Base-by-base conservation (phyloP, 2,797 vertebrate species). In the Bovichtus variegatus region DNA sequence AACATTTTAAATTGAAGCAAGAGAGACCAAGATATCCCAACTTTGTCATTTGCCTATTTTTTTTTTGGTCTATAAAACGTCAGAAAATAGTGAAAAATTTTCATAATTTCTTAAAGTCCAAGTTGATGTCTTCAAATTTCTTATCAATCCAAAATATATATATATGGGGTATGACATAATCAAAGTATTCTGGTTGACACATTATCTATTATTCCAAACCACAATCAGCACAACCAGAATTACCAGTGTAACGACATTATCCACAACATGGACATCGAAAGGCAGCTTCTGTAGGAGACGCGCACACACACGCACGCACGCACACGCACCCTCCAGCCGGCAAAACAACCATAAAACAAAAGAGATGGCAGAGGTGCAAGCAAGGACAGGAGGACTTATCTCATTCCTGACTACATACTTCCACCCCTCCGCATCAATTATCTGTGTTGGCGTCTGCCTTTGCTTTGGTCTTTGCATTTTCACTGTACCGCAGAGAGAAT, bases 301-400 rank as follows among this genome's bases (percentile, higher is more conserved):
- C n/a, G n/a, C n/a, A n/a, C n/a, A n/a, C n/a, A n/a, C n/a, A n/a
- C n/a, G n/a, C n/a, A n/a, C n/a, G n/a, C n/a, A n/a, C n/a, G n/a
- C n/a, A n/a, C n/a, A n/a, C n/a, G n/a, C n/a, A n/a, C n/a, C n/a
- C 63, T 81, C 61, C 36, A 71, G 70, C 68, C 31, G 58, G 61
- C 70, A 81, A n/a, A 89, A 80, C 57, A 68, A 54, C 64, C 50
- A 40, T 40, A 40, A 77, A 78, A 83, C 71, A 83, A 83, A 86
- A 76, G 74, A 75, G 55, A 65, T 29, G 65, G 50, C 49, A 73
- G 51, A 53, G 58, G 53, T 68, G 58, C 54, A 60, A 66, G 71
- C 40, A 49, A 70, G 65, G 60, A 53, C 51, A 51, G 18, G 34
- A 71, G 40, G 60, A 41, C 25, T 59, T 67, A 82, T 87, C 70